Evolutionary conservation across 2,888 invertebrate species (phyloP), one percentile per base, ranked within the genome.

Genomic region (Drosophila melanocephala): DNA sequence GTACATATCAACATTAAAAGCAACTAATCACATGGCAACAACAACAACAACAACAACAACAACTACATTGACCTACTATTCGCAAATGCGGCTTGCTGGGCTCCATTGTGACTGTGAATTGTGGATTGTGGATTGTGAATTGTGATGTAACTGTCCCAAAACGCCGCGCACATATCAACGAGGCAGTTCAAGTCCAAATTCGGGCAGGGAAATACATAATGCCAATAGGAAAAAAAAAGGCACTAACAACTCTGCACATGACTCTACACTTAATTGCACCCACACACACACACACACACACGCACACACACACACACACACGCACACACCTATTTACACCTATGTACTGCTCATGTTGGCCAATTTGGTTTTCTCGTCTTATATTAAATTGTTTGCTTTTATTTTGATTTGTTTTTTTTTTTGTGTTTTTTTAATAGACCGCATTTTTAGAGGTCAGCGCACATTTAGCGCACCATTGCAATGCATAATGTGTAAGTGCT

Each of bases 61-160:
- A 26, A 16, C 89, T 79, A 90, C 87, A 87, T 87, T 87, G 87
- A 87, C 87, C 87, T 90, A 87, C 87, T 87, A 90, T 90, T 81
- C 60, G 80, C 84, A 77, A 90, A 80, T 82, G 83, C 72, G 79
- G 71, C 44, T 22, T 26, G 16, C 55, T 26, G 55, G 79, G 53
- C 74, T 76, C 60, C 67, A 77, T 74, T 67, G 82, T 81, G 82
- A 66, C 57, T 78, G 67, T 71, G 56, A 37, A 67, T 73, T 70
- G 77, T 71, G 56, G 32, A 69, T 70, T 73, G 77, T 71, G 56
- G 28, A 69, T 73, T 70, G 77, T 77, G 79, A 62, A 74, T 83
- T 87, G 80, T 87, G 87, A 90, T 87, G 87, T 87, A 87, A 87
- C 89, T 90, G 90, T 89, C 87, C 90, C 89, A 90, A 87, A 87